phyloP scores from a whole-genome alignment of 2,888 invertebrate genomes.

The Hoplodrina ambigua region DNA sequence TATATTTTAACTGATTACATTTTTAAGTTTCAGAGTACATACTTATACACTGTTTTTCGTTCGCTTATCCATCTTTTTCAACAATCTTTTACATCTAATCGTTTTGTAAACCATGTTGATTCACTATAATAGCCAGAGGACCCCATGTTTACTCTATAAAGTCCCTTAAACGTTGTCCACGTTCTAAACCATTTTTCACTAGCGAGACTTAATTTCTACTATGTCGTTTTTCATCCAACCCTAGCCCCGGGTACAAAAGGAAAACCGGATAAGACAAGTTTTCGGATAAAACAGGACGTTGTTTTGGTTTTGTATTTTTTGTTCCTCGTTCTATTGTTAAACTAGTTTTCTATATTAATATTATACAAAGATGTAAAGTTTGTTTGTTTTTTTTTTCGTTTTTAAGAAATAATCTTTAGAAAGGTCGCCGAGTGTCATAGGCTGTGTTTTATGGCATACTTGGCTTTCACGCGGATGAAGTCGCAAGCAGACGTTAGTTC shows the following conservation, averaged over 20 bases:
- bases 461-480: no score
- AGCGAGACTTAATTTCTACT: conserved; percentile 84
- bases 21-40: no score
- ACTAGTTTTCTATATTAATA: no score
- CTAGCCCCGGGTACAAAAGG: conserved; percentile 57
- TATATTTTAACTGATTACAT: no score
- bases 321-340: background rate
- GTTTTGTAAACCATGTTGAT: conserved; percentile 61
- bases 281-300: background rate
- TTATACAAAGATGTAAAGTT: no score
- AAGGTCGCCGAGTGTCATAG: no score
- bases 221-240: conserved; percentile 87
- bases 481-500: no score
- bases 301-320: no score
- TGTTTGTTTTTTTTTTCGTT: no score
- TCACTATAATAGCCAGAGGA: conserved; percentile 54
- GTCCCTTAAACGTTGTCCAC: conserved; percentile 77
- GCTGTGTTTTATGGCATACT: no score
- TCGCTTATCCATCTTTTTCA: background rate
- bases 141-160: conserved; percentile 57
- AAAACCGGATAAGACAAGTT: conserved; percentile 52
- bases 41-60: background rate
- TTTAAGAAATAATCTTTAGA: no score
- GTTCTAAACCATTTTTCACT: conserved; percentile 84
- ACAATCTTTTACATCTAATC: conserved; percentile 35